These are phyloP conservation scores for Gavia stellata DNA, from an alignment of 2,113 vertebrate genomes.

Conservation along the genomic window DNA sequence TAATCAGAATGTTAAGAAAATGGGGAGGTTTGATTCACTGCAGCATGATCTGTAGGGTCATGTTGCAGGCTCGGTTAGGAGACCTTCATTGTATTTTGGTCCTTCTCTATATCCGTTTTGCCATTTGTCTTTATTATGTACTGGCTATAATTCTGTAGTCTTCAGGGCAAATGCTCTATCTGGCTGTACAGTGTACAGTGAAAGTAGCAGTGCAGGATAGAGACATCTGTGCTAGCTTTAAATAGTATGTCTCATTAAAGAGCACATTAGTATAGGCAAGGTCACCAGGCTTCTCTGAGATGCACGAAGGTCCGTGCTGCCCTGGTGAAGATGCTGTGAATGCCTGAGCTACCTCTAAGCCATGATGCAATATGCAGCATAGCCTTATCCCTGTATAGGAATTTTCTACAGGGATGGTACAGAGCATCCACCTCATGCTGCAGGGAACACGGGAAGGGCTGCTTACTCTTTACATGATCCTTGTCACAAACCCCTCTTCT, in stretches of 20 bases:
- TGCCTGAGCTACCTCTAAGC: not conserved
- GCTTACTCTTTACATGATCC: not conserved
- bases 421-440: not conserved
- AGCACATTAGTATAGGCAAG: not conserved
- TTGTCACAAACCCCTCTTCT: not conserved
- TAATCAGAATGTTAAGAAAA: not conserved
- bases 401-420: not conserved
- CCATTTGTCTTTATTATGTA: not conserved
- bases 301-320: not conserved
- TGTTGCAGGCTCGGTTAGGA: not conserved
- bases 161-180: not conserved
- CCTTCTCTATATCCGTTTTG: not conserved
- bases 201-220: not conserved
- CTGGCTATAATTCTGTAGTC: not conserved
- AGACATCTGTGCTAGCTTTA: not conserved
- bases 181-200: not conserved
- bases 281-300: not conserved
- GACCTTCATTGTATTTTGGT: not conserved
- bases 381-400: fast-evolving
- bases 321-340: not conserved
- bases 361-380: not conserved
- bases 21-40: not conserved
- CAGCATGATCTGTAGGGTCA: not conserved
- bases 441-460: not conserved
- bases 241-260: not conserved